Evolutionary conservation across 2,113 vertebrate species (phyloP).

Genomic region (Coracopsis vasa): DNA sequence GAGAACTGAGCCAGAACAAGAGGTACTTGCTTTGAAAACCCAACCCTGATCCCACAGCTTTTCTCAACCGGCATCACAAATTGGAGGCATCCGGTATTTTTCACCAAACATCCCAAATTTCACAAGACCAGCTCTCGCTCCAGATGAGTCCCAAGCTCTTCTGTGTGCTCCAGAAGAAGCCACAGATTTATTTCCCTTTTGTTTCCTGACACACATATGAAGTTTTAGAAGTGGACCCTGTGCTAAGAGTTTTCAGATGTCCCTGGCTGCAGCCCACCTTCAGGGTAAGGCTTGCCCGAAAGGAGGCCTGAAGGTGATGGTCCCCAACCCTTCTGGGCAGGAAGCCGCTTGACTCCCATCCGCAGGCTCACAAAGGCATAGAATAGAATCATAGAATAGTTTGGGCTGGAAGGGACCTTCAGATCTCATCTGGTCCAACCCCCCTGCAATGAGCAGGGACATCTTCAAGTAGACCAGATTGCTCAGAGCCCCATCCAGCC

Average conservation of each 20-base stretch:
- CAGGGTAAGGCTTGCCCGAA: background rate
- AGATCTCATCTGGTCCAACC: background rate
- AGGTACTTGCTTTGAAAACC: background rate
- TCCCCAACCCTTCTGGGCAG: background rate
- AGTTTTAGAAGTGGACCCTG: background rate
- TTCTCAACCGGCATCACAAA: background rate
- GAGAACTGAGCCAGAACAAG: background rate
- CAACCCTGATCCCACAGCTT: background rate
- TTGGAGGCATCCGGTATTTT: background rate
- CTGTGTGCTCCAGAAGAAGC: background rate
- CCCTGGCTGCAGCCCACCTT: background rate
- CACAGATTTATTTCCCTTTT: background rate
- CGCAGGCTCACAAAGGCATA: background rate
- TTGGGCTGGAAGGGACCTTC: background rate
- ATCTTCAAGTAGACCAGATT: background rate
- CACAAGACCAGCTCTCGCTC: background rate
- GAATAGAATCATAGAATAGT: background rate
- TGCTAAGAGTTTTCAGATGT: background rate
- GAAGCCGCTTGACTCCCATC: background rate
- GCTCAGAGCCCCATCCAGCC: background rate
- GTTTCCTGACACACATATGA: background rate
- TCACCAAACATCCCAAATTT: background rate
- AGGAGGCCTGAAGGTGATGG: background rate
- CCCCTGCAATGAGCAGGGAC: background rate
- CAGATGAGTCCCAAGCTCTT: background rate